Conservation (phyloP, 2,888 invertebrate genomes). For the Hirtodrosophila confusa region DNA sequence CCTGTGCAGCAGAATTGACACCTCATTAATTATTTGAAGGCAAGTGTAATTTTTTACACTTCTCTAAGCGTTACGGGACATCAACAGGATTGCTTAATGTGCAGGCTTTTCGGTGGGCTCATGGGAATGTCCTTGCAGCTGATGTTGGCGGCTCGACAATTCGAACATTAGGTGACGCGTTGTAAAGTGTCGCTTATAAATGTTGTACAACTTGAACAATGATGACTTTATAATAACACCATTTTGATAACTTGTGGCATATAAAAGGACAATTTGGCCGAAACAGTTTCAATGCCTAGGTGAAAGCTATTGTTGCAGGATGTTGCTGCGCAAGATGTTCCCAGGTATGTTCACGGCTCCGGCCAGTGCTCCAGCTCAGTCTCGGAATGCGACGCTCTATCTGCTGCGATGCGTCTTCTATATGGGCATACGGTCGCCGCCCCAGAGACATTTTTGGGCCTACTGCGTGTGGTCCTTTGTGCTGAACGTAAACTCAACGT, state of each 20-base stretch:
- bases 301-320: slow-evolving; percentile 1
- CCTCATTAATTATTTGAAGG: slow-evolving; percentile 49
- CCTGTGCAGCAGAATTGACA: background rate
- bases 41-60: slow-evolving; percentile 45
- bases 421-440: slow-evolving; percentile 62
- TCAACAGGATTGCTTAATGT: background rate
- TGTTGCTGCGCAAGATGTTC: slow-evolving; percentile 48
- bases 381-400: slow-evolving; percentile 49
- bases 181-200: slow-evolving; percentile 40
- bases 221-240: slow-evolving; percentile 64
- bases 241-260: slow-evolving; percentile 1
- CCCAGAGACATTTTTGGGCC: slow-evolving; percentile 30
- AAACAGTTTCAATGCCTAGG: background rate
- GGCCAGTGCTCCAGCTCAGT: slow-evolving; percentile 20
- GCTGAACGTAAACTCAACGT: slow-evolving; percentile 49
- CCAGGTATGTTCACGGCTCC: slow-evolving; percentile 40
- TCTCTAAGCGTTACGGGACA: slow-evolving; percentile 26
- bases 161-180: background rate
- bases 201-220: slow-evolving; percentile 37
- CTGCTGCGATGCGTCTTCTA: slow-evolving; percentile 49
- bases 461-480: slow-evolving; percentile 56
- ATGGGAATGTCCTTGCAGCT: too few relatives aligned
- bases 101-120: too few relatives aligned
- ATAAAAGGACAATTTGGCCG: slow-evolving; percentile 2
- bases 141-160: too few relatives aligned